Evolutionary conservation across 2,797 vertebrate species (phyloP).

Genomic region (Sebastiscus tertius): DNA sequence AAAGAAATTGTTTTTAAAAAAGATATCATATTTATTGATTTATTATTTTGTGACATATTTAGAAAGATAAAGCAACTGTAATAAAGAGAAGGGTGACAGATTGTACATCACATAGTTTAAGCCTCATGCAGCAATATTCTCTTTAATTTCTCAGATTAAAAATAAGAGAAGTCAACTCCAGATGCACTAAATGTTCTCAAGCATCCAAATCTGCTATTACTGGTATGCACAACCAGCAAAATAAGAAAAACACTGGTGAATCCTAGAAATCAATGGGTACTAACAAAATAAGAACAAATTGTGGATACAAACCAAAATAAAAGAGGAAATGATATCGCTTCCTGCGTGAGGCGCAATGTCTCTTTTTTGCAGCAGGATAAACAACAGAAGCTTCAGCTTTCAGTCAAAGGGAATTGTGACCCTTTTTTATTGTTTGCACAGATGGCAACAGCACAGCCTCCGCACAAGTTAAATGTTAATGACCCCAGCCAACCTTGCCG

Average conservation of each 20-base stretch:
- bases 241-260: background rate
- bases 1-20: background rate
- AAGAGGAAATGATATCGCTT: background rate
- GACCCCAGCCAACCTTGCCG: constrained; percentile 2
- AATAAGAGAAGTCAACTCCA: background rate
- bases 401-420: constrained; percentile 12
- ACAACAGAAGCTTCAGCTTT: constrained; percentile 2
- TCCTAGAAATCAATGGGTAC: background rate
- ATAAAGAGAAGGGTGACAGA: background rate
- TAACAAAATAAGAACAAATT: background rate
- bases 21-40: background rate
- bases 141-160: background rate
- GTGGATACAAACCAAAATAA: background rate
- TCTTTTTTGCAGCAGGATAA: background rate
- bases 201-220: too few relatives aligned
- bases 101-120: background rate
- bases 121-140: background rate
- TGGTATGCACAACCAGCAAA: background rate
- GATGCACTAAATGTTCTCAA: background rate
- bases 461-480: constrained; percentile 31
- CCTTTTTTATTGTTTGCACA: constrained; percentile 6
- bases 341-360: background rate
- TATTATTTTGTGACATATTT: background rate
- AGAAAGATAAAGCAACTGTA: background rate
- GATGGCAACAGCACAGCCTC: constrained; percentile 4